Evolutionary conservation across 2,888 invertebrate genomes (phyloP), one percentile per base, ranked within the genome.

Genomic region (Nemoura dubitans): DNA sequence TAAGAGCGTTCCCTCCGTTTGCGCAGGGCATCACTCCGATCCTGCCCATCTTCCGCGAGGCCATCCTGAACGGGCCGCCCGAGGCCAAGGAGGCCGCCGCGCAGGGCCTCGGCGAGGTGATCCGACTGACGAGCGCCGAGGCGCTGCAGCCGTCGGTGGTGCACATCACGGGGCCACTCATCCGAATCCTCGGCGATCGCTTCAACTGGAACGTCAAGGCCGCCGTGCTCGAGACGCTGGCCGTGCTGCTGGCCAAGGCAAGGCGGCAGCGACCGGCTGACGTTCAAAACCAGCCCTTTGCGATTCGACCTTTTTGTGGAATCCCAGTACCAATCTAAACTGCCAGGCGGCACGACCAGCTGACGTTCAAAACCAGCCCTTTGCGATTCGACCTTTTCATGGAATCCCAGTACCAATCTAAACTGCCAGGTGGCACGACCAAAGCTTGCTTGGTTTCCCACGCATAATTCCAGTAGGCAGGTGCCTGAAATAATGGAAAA

Each of bases 21-120:
- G 36, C 36, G n/a, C 91, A 95, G 94, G 98, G 98, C 86, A 97
- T 99, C 86, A 95, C 97, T 1, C 98, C 99, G 10, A 95, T 99
- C 88, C 92, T 99, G 88, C 98, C 98, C 0, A 96, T 99, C 87
- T 98, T 99, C 93, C 95, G 99, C 82, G 99, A 99, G 92, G 98
- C 98, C 0, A 97, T 99, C 90, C 93, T 99, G 82, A 98, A 98
- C 92, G 99, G 99, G 0, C 93, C 97, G 87, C 98, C 98, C 0
- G 99, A 99, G 89, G 95, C 98, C 91, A 99, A 99, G 91, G 99
- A 99, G 92, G 96, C 96, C 88, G 98, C 99, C 0, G 98, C 99
- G 7, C 95, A 97, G 90, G 98, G 98, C 88, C 92, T 99, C 89
- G 96, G 96, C 85, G 95, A 95, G 91, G 94, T 97, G 25, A 97